These are phyloP conservation scores for Iphiclides podalirius DNA, from an alignment of 2,888 invertebrate species.

Conservation along the genomic window DNA sequence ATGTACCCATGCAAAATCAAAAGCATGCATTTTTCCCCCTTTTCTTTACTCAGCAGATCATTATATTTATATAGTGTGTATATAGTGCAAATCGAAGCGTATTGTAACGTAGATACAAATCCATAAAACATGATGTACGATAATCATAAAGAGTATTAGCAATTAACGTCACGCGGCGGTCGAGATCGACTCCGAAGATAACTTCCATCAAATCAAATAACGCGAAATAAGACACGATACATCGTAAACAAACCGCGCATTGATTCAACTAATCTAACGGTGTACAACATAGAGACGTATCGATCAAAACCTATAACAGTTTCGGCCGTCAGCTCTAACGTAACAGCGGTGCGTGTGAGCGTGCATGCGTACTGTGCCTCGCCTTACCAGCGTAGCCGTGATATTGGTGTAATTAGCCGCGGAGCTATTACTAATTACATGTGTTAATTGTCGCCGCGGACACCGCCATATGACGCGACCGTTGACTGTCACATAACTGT, in stretches of 20 bases:
- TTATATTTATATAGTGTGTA: too few species aligned
- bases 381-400: background rate
- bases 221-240: slow-evolving; percentile 34
- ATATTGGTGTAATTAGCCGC: slow-evolving; percentile 30
- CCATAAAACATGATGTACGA: slow-evolving; percentile 35
- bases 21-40: too few species aligned
- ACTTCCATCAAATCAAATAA: slow-evolving; percentile 40
- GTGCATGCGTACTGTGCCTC: slow-evolving; percentile 3
- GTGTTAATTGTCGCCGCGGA: slow-evolving; percentile 29
- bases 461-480: slow-evolving; percentile 20
- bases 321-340: slow-evolving; percentile 3
- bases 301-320: slow-evolving; percentile 21
- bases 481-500: slow-evolving; percentile 30
- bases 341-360: slow-evolving; percentile 1
- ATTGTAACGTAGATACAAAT: slow-evolving; percentile 26
- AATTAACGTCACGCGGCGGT: slow-evolving; percentile 59
- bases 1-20: too few species aligned
- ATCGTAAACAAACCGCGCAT: slow-evolving; percentile 17
- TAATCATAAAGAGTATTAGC: slow-evolving; percentile 45
- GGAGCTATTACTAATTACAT: slow-evolving; percentile 28
- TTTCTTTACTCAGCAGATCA: too few species aligned
- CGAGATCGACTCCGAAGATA: slow-evolving; percentile 39
- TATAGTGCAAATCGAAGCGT: too few species aligned
- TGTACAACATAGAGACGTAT: slow-evolving; percentile 18
- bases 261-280: slow-evolving; percentile 17